These are phyloP conservation scores for Megalops cyprinoides DNA, from an alignment of 2,797 vertebrate species.

Conservation along the genomic window DNA sequence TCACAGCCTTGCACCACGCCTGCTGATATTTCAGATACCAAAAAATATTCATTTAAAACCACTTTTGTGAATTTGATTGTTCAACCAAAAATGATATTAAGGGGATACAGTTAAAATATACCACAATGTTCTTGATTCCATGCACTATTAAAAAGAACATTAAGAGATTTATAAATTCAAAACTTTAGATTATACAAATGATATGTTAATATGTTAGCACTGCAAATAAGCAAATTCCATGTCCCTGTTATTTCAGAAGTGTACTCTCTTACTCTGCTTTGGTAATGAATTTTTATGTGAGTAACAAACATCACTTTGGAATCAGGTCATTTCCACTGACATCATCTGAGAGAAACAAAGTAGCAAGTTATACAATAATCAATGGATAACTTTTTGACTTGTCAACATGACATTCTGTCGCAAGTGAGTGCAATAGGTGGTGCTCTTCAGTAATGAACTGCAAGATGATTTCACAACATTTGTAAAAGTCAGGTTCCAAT, in stretches of 20 bases:
- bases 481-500: not conserved
- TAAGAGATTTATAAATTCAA: not conserved
- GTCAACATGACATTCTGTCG: not conserved
- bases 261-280: not conserved
- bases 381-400: not conserved
- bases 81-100: too few relatives aligned
- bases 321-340: not conserved
- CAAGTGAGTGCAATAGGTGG: not conserved
- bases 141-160: not conserved
- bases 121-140: not conserved
- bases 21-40: too few relatives aligned
- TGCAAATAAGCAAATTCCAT: slow-evolving; percentile 6
- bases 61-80: too few relatives aligned
- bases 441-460: not conserved
- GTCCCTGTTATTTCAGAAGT: not conserved
- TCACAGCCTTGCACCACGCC: too few relatives aligned
- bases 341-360: not conserved
- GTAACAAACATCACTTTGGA: not conserved
- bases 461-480: not conserved
- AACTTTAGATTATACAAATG: too few relatives aligned
- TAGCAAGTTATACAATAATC: not conserved
- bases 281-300: not conserved
- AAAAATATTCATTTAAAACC: too few relatives aligned
- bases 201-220: not conserved
- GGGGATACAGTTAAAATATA: too few relatives aligned